These are phyloP conservation scores for Acheta domesticus DNA, from an alignment of 2,888 invertebrate genomes.

Conservation along the genomic window DNA sequence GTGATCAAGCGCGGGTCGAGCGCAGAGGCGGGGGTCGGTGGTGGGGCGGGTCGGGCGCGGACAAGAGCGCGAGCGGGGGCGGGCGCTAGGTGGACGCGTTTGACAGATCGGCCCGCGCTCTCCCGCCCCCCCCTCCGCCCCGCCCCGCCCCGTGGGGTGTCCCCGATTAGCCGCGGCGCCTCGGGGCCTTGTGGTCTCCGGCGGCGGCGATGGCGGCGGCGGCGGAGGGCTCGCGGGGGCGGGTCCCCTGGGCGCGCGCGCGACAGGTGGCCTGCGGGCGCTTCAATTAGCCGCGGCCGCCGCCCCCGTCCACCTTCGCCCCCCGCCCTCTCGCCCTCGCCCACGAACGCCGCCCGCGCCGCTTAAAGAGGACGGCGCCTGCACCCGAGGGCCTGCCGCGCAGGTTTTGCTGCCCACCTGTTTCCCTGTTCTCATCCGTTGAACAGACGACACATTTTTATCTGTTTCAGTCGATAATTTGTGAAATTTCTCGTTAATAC, in stretches of 20 bases:
- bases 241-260: background rate
- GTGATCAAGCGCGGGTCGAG: too few species aligned
- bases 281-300: background rate
- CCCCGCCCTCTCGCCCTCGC: too few species aligned
- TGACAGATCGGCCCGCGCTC: background rate
- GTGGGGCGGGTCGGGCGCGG: too few species aligned
- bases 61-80: too few species aligned
- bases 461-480: too few species aligned
- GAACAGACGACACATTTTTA: too few species aligned
- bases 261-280: conserved; percentile 10
- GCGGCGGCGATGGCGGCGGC: background rate
- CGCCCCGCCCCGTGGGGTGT: background rate
- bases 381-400: background rate
- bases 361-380: background rate
- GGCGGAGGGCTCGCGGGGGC: background rate
- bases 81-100: background rate
- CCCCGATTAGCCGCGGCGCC: background rate
- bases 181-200: background rate
- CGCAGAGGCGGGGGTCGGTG: too few species aligned
- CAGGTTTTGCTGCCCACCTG: too few species aligned
- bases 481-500: too few species aligned
- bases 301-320: too few species aligned
- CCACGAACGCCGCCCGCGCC: background rate
- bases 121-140: too few species aligned
- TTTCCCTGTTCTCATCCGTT: too few species aligned